Evolutionary conservation across 1,140 invertebrate species (phyloP).

Genomic region (Bombus picipes): DNA sequence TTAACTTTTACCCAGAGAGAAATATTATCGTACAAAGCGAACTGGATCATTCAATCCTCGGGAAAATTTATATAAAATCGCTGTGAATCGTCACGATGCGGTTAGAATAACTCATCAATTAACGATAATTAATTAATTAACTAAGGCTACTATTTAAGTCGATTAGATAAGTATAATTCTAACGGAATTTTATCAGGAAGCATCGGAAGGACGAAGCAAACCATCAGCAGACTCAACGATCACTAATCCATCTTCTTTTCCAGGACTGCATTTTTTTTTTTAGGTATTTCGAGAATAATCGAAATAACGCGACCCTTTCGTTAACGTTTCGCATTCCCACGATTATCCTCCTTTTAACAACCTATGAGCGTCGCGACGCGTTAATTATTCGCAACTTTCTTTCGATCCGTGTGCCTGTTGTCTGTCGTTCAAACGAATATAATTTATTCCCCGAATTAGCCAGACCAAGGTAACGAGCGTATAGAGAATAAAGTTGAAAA

Average conservation of each 20-base stretch:
- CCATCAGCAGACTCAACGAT: neutral
- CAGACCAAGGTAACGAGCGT: neutral
- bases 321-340: no score
- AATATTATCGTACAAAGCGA: no score
- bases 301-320: neutral
- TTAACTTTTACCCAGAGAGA: no score
- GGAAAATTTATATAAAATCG: no score
- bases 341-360: neutral
- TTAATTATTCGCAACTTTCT: neutral
- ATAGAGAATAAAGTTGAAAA: neutral
- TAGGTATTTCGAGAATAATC: neutral
- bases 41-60: no score
- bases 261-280: conserved; percentile 7
- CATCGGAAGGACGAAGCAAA: neutral
- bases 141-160: no score
- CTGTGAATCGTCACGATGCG: no score
- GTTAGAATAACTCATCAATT: no score
- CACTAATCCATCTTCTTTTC: conserved; percentile 48
- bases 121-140: no score
- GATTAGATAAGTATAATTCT: neutral
- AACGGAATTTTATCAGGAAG: neutral
- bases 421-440: neutral
- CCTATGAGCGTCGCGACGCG: neutral
- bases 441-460: neutral
- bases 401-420: neutral